Evolutionary conservation across 2,888 invertebrate genomes (phyloP).

Genomic region (Microctonus brassicae): DNA sequence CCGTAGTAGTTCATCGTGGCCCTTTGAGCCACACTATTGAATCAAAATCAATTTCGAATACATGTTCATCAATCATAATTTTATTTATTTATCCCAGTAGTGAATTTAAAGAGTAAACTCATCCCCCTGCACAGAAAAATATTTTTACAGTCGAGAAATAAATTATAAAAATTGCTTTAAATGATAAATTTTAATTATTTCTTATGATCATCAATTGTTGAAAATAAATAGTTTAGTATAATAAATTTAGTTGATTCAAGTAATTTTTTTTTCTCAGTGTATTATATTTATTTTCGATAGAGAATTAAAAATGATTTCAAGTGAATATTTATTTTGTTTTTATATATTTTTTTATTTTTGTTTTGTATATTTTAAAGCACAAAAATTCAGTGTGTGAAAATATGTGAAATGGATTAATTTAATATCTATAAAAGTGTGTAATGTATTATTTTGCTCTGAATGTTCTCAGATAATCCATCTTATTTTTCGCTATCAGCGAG

Average conservation of each 20-base stretch:
- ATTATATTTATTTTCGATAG: not conserved
- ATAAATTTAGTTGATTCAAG: too few relatives aligned
- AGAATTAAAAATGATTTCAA: not conserved
- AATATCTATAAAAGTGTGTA: not conserved
- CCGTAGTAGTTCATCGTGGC: constrained; percentile 15
- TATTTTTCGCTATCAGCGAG: constrained; percentile 79
- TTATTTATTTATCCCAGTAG: not conserved
- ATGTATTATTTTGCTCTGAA: constrained; percentile 67
- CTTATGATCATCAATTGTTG: too few relatives aligned
- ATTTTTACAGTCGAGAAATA: too few relatives aligned
- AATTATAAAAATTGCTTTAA: too few relatives aligned
- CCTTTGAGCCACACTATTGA: constrained; percentile 2
- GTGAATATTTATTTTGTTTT: too few relatives aligned
- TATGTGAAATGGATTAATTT: not conserved
- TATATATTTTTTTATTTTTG: not conserved
- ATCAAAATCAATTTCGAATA: constrained; percentile 1
- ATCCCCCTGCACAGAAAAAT: too few relatives aligned
- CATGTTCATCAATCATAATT: not conserved
- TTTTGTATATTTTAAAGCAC: not conserved
- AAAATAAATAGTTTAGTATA: too few relatives aligned
- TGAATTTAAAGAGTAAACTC: not conserved
- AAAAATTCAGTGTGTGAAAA: not conserved
- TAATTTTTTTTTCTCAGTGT: too few relatives aligned
- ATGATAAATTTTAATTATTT: too few relatives aligned
- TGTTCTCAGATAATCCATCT: constrained; percentile 87